Evolutionary conservation across 2,888 invertebrate species (phyloP).

Genomic region (Lithosia quadra): DNA sequence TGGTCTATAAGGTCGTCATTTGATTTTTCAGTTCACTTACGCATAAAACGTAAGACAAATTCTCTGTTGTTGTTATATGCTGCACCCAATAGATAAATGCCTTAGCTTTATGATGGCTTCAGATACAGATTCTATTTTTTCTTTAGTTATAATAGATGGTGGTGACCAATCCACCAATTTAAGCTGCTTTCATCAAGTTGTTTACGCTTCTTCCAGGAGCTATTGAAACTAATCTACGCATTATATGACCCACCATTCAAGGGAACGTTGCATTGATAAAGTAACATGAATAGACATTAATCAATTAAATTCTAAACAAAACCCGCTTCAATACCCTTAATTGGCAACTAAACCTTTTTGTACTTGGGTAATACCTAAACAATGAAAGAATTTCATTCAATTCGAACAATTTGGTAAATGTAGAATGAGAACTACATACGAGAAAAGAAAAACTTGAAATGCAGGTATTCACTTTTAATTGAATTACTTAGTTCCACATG

Average conservation of each 20-base stretch:
- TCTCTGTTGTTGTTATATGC: no score
- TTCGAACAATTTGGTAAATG: conserved; percentile 54
- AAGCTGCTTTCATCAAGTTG: no score
- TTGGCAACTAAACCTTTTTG: conserved; percentile 15
- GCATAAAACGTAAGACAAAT: no score
- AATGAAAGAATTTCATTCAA: conserved; percentile 58
- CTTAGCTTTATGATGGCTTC: no score
- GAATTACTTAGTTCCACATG: conserved; percentile 17
- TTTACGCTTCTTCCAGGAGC: no score
- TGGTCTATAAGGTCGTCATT: no score
- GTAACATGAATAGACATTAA: conserved; percentile 20
- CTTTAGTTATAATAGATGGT: no score
- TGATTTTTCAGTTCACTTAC: no score
- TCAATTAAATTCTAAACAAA: conserved; percentile 26
- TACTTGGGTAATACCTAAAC: conserved; percentile 21
- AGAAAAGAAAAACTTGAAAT: conserved; percentile 38
- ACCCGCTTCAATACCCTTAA: conserved; percentile 24
- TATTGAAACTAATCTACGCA: not conserved
- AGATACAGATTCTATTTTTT: no score
- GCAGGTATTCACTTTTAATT: conserved; percentile 24
- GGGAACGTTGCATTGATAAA: not conserved
- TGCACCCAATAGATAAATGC: no score
- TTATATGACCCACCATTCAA: not conserved
- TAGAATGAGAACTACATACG: conserved; percentile 52
- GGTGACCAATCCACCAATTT: no score